A percentile compares a stretch with the other conserved stretches of the same genome.
Evolutionary conservation across 2,888 invertebrate genomes (phyloP).

Genomic region (Oxytorus armatus): DNA sequence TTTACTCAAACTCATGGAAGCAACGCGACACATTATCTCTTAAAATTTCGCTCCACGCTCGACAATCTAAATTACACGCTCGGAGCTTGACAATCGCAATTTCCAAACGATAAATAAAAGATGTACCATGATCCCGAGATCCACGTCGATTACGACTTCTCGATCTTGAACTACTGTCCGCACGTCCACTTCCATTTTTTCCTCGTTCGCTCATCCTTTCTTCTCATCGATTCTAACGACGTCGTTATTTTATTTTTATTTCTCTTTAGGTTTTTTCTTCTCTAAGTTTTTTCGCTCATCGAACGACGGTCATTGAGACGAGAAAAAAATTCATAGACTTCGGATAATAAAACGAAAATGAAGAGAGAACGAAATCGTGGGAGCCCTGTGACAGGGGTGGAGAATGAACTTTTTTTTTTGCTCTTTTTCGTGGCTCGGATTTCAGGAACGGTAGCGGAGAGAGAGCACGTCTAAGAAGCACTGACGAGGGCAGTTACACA

Average conservation of each 20-base stretch:
- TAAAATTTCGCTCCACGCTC: constrained; percentile 1
- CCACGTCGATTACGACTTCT: constrained; percentile 80
- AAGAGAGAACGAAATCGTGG: neutral
- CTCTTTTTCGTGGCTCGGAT: constrained; percentile 71
- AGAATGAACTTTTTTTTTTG: neutral
- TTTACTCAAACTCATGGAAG: constrained; percentile 68
- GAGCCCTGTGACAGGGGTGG: neutral
- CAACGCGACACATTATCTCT: constrained; percentile 43
- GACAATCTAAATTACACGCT: neutral
- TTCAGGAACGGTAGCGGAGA: constrained; percentile 68
- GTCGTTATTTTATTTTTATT: constrained; percentile 1
- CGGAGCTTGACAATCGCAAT: neutral
- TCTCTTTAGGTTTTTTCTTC: neutral
- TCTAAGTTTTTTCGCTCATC: neutral
- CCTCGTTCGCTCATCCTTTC: constrained; percentile 77
- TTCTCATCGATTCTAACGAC: constrained; percentile 47
- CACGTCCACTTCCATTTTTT: constrained; percentile 75
- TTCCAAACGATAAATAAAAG: constrained; percentile 13
- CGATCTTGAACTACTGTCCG: constrained; percentile 79
- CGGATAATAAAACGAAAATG: constrained; percentile 9
- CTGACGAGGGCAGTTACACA: constrained; percentile 46
- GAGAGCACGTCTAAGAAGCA: constrained; percentile 38
- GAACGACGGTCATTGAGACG: constrained; percentile 1
- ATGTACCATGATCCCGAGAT: constrained; percentile 80
- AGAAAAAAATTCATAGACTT: constrained; percentile 17